Base-by-base conservation (phyloP, 2,797 vertebrate genomes). In the Lophius americanus region DNA sequence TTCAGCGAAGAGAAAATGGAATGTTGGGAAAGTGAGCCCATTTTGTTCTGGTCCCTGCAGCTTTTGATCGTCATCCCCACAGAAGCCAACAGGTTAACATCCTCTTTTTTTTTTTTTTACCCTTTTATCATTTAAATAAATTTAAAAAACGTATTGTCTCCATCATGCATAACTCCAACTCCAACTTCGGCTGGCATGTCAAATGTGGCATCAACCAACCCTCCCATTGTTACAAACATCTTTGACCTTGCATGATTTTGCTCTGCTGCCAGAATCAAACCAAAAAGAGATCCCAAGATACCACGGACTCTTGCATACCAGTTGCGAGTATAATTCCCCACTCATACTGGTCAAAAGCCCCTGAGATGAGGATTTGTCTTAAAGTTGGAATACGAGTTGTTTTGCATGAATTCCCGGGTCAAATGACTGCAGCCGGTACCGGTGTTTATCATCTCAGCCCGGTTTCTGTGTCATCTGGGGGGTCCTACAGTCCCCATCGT, bases 31-130 rank as follows among this genome's bases (percentile, higher is more conserved):
- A n/a, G 51, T 36, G 8, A 12, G n/a, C 7, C 13, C 42, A 7
- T 51, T 58, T 59, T 8, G 37, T 60, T 46, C 44, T 41, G 50
- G 46, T 71, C 60, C 11, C 11, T 8, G 14, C 23, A 54, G 43
- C 46, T 42, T 46, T 44, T 9, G 61, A 55, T 48, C 13, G 10
- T 46, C 14, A 61, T 52, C 38, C 7, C 35, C 52, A 43, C 51
- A 51, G 2, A 3, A 56, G 43, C 51, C 41, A 35, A 63, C 23
- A 8, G 9, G 38, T 56, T 77, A 48, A 44, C 23, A 23, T 23
- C 2, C 2, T 23, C 23, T 23, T 23, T 2, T 23, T 23, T 23
- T 23, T 43, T 35, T 43, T 44, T 43, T 1, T 5, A 49, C 42
- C 43, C 10, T 10, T 10, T 11, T 3, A 35, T 2, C 14, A 42